Percentiles rank a stretch among this genome's conserved stretches.
Conservation (phyloP, 2,113 vertebrate genomes). For the Morone saxatilis region DNA sequence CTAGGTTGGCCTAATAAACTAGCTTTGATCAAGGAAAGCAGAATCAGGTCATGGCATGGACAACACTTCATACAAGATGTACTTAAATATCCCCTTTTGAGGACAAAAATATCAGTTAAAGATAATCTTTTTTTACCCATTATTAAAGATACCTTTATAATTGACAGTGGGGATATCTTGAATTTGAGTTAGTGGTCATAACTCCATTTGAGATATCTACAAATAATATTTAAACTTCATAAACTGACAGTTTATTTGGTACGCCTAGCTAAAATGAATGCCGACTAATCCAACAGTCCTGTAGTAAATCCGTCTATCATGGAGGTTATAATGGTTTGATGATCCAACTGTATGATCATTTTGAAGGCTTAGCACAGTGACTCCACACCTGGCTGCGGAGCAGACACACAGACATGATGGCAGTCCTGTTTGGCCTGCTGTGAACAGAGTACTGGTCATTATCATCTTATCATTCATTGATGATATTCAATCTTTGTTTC, state of each 20-base stretch:
- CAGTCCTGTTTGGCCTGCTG: background rate
- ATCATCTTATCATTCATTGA: background rate
- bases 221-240: background rate
- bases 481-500: background rate
- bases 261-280: too few relatives aligned
- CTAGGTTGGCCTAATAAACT: too few relatives aligned
- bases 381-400: background rate
- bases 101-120: background rate
- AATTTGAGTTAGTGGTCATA: background rate
- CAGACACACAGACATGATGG: background rate
- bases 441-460: background rate
- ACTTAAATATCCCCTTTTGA: background rate
- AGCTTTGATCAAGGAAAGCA: constrained; percentile 24
- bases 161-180: background rate
- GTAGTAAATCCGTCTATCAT: background rate
- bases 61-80: background rate
- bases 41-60: background rate
- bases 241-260: too few relatives aligned
- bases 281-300: background rate
- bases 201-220: background rate
- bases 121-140: constrained; percentile 3
- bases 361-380: background rate
- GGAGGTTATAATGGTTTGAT: background rate
- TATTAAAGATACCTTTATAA: background rate
- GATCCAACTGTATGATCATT: too few relatives aligned